Evolutionary conservation across 92 coral and sea anemone genomes (phyloP).

Genomic region (Montipora capitata): DNA sequence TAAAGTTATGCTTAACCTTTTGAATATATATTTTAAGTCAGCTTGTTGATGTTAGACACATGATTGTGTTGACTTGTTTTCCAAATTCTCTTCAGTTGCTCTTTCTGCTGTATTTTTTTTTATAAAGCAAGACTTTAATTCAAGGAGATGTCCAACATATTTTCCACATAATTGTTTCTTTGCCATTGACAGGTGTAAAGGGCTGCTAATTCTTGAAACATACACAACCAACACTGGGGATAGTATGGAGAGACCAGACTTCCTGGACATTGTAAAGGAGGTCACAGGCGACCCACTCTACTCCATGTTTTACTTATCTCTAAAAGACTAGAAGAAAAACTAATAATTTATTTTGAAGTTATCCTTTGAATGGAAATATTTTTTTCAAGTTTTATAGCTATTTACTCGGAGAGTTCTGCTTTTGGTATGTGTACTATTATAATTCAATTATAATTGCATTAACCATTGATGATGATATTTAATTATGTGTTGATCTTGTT

Average conservation of each 20-base stretch:
- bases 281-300: constrained; percentile 89
- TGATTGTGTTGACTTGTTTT: no score
- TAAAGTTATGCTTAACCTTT: not conserved
- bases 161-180: not conserved
- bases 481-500: no score
- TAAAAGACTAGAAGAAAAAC: constrained; percentile 50
- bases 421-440: no score
- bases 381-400: not conserved
- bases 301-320: constrained; percentile 92
- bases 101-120: not conserved
- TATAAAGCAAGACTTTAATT: no score
- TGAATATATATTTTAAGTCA: not conserved
- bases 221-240: constrained; percentile 83
- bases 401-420: no score
- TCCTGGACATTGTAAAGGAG: constrained; percentile 89
- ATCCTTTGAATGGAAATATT: not conserved
- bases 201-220: constrained; percentile 90
- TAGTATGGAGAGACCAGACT: constrained; percentile 82
- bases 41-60: not conserved
- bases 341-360: no score
- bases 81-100: no score
- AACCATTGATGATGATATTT: no score
- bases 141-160: no score
- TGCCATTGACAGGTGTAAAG: constrained; percentile 82
- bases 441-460: no score